These are phyloP conservation scores for Leptinotarsa peninsularis DNA, from an alignment of 2,888 invertebrate species.

Conservation along the genomic window DNA sequence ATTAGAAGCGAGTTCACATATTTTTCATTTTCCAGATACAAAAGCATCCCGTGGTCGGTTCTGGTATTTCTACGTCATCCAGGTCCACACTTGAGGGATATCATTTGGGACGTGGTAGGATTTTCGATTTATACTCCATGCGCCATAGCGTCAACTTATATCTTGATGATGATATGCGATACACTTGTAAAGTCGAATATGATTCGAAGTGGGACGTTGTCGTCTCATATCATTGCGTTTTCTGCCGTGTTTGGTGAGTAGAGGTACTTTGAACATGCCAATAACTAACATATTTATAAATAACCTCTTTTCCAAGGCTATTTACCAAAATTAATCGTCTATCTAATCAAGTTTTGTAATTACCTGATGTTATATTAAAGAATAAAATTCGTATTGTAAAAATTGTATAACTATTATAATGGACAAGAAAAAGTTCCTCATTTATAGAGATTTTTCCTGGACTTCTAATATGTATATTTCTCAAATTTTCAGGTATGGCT, in stretches of 20 bases:
- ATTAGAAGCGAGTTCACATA: no score
- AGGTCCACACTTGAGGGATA: constrained; percentile 65
- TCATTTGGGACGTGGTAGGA: constrained; percentile 67
- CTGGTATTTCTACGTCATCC: constrained; percentile 65
- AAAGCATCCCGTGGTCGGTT: constrained; percentile 59
- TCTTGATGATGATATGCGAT: constrained; percentile 65
- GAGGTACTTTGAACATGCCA: neutral
- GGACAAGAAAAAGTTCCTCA: neutral
- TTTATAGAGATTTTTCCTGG: neutral
- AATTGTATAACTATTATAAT: no score
- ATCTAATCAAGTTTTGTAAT: no score
- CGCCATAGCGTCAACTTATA: constrained; percentile 65
- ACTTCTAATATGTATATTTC: neutral
- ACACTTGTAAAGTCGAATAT: constrained; percentile 57
- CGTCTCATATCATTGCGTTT: constrained; percentile 62
- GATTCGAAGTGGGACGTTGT: constrained; percentile 53
- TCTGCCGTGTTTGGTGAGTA: constrained; percentile 62
- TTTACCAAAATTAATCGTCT: no score
- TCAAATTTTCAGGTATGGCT: constrained; percentile 49
- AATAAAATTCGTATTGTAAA: no score
- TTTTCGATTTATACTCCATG: constrained; percentile 69
- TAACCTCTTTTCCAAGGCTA: no score
- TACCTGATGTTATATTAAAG: no score
- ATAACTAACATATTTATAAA: no score
- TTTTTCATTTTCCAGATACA: constrained; percentile 9